Evolutionary conservation across 2,888 invertebrate genomes (phyloP).

Genomic region (Idaea aversata): DNA sequence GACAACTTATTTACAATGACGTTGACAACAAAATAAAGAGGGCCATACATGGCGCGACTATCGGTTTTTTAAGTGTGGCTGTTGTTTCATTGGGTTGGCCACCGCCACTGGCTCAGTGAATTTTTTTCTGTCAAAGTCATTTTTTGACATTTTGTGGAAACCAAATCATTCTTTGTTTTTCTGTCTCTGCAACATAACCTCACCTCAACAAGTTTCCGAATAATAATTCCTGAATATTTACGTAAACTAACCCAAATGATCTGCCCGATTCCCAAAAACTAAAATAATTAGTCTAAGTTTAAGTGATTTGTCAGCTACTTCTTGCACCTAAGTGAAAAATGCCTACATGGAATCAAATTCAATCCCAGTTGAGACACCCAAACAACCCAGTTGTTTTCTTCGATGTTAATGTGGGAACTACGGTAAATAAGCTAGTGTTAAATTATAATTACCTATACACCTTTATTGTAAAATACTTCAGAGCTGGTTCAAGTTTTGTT

Average conservation of each 20-base stretch:
- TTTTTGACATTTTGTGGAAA: too few species aligned
- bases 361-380: constrained; percentile 91
- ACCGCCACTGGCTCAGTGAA: too few species aligned
- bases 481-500: too few species aligned
- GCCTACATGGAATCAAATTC: constrained; percentile 98
- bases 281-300: background rate
- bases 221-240: background rate
- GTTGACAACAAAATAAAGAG: too few species aligned
- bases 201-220: too few species aligned
- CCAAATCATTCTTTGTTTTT: too few species aligned
- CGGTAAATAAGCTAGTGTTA: constrained; percentile 78
- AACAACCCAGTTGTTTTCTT: constrained; percentile 99
- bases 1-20: too few species aligned
- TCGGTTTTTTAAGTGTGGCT: background rate
- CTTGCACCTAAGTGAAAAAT: constrained; percentile 67
- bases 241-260: background rate
- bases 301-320: background rate
- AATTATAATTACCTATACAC: background rate
- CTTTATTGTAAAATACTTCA: background rate
- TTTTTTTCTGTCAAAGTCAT: too few species aligned
- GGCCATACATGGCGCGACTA: background rate
- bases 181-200: too few species aligned
- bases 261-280: background rate
- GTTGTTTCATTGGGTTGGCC: too few species aligned
- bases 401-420: constrained; percentile 97